Base-by-base conservation (phyloP, 1,140 invertebrate species). In the Papilio polyxenes region DNA sequence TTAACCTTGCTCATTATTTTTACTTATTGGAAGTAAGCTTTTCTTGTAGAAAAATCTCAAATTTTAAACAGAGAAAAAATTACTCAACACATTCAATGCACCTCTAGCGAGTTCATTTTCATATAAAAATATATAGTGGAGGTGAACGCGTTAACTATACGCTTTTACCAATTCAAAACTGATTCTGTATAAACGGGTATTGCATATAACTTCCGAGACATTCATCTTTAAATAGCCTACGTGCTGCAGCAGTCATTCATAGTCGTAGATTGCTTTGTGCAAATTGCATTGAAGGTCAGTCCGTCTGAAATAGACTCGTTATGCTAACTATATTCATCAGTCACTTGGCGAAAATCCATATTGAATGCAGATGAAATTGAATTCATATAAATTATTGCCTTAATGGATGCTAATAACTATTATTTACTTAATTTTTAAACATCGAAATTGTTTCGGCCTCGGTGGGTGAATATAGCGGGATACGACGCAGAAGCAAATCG, bases 301-400 rank as follows among this genome's bases (percentile, higher is more conserved):
- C 74, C 10, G 75, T 15, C 23, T 77, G 75, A 77, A 77, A 77
- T 77, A 77, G 75, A 77, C 44, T 53, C 13, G 75, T 48, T 48
- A 48, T 53, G 13, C 75, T 51, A 77, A 72, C 65, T 77, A 75
- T 49, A 49, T 77, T 77, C 75, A 77, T 77, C 75, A 53, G 49
- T 77, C 75, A 77, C 75, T 77, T 77, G 75, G 75, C 75, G 75
- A 49, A 77, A 77, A 53, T 77, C 75, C 75, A 77, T 77, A 53
- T 77, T 51, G 75, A 37, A 56, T 77, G 49, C 44, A 77, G 75
- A 49, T 77, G 49, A 77, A 82, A 83, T 83, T 79, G 81, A 83
- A 83, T 83, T 81, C 77, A 74, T 80, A 59, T 51, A 75, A 81
- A 49, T 77, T 81, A 49, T 75, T 75, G 15, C 56, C 7, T 59